Conservation (phyloP, 1,140 invertebrate genomes). For the Sarcophaga peregrina region DNA sequence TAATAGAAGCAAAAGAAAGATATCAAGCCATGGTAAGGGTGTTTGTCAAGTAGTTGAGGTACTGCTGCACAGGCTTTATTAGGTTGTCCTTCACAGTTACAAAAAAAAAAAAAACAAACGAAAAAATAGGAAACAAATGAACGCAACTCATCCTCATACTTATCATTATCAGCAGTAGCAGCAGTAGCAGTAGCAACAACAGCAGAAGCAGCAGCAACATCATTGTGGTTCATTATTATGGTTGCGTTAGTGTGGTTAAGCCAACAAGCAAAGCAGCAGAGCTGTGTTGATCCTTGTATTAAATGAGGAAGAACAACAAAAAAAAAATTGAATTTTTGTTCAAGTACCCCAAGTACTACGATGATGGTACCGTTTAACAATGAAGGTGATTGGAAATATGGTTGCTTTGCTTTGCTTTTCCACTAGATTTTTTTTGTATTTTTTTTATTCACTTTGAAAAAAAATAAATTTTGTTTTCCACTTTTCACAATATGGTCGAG, state of each 20-base stretch:
- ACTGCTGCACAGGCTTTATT: background rate
- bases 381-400: constrained; percentile 17
- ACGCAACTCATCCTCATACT: background rate
- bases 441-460: background rate
- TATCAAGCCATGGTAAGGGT: background rate
- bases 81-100: constrained; percentile 30
- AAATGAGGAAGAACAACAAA: too few species aligned
- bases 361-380: background rate
- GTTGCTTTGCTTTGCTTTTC: background rate
- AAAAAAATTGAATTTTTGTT: background rate
- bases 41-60: constrained; percentile 22
- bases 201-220: background rate
- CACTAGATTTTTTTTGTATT: background rate
- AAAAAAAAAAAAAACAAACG: background rate
- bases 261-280: too few species aligned
- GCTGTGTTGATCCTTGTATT: too few species aligned
- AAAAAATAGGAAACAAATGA: background rate
- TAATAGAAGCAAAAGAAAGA: background rate
- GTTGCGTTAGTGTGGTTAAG: background rate
- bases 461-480: background rate
- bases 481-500: background rate
- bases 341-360: background rate
- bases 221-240: background rate
- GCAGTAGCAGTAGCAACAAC: background rate
- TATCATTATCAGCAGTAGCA: background rate